These are phyloP conservation scores for Ibycter americanus DNA, from an alignment of 2,797 vertebrate genomes.

Conservation along the genomic window DNA sequence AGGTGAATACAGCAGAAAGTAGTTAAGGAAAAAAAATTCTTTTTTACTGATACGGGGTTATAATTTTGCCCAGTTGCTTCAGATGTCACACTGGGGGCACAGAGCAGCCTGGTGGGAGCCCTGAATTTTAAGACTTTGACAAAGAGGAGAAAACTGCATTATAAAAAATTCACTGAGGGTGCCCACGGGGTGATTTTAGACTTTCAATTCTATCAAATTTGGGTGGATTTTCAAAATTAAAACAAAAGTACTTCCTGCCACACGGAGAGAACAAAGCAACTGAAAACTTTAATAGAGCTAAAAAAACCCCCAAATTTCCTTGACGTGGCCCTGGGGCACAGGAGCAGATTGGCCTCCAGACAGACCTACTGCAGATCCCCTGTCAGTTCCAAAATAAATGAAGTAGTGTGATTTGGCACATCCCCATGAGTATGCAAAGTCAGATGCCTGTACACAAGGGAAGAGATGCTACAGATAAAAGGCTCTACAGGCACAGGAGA, in stretches of 20 bases:
- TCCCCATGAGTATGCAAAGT: rapidly evolving
- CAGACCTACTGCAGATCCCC: neutral
- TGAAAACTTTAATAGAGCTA: neutral
- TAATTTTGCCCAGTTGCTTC: neutral
- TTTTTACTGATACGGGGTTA: neutral
- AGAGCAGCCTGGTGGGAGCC: neutral
- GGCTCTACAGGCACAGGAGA: neutral
- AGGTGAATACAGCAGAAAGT: neutral
- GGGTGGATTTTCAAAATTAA: neutral
- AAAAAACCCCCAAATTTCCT: neutral
- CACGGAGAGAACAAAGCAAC: neutral
- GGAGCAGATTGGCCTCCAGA: neutral
- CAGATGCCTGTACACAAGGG: neutral
- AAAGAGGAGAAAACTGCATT: neutral
- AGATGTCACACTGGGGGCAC: neutral
- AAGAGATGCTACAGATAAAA: neutral
- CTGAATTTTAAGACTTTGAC: neutral
- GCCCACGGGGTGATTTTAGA: neutral
- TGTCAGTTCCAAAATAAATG: neutral
- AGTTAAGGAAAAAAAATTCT: neutral
- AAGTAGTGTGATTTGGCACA: neutral
- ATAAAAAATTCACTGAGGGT: neutral
- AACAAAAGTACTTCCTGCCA: neutral
- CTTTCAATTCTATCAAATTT: neutral
- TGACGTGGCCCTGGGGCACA: neutral